Percentiles rank a stretch among this genome's conserved stretches.
Evolutionary conservation across 2,888 invertebrate species (phyloP).

Genomic region (Empis stercorea): DNA sequence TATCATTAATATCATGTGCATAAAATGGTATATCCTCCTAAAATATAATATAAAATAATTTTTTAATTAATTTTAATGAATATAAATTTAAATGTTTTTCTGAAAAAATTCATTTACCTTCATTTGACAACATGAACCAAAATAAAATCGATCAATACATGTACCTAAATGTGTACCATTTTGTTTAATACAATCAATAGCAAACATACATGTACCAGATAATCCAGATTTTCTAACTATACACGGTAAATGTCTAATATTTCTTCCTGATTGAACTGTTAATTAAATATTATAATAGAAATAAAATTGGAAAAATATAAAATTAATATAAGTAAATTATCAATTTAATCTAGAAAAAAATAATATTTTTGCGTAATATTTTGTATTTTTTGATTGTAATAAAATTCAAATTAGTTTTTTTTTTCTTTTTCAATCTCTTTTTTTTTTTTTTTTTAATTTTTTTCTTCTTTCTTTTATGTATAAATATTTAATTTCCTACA

Average conservation of each 20-base stretch:
- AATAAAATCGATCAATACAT: constrained; percentile 86
- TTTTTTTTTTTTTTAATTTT: no score
- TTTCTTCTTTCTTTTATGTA: no score
- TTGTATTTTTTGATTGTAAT: no score
- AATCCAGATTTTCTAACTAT: constrained; percentile 66
- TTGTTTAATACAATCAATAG: constrained; percentile 79
- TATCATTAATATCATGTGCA: constrained; percentile 34
- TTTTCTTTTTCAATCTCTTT: no score
- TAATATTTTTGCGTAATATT: no score
- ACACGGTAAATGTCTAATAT: constrained; percentile 81
- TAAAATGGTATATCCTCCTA: constrained; percentile 24
- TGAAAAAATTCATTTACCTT: no score
- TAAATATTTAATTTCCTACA: no score
- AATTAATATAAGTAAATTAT: constrained; percentile 2
- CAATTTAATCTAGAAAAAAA: not conserved
- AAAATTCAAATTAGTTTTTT: no score
- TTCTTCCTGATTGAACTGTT: constrained; percentile 67
- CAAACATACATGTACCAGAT: constrained; percentile 86
- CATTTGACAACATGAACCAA: constrained; percentile 82
- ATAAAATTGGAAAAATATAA: constrained; percentile 6
- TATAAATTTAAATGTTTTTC: no score
- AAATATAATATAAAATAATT: constrained; percentile 11
- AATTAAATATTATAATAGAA: constrained; percentile 24
- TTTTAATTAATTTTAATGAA: not conserved
- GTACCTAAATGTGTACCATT: constrained; percentile 86